Evolutionary conservation across 2,113 vertebrate genomes (phyloP), one percentile per base, ranked within the genome.

Genomic region (Diadophis punctatus): DNA sequence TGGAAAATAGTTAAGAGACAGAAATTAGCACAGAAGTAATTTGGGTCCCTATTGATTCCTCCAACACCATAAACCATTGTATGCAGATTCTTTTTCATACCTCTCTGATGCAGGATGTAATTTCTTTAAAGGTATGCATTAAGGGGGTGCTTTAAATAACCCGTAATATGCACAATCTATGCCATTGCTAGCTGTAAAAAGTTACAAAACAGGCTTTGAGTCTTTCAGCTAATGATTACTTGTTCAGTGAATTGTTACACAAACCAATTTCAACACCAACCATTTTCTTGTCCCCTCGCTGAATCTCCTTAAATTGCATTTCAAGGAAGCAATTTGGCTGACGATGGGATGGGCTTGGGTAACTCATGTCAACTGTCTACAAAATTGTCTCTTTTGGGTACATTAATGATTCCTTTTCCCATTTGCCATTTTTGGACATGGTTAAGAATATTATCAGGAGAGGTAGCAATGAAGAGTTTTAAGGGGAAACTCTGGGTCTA

Each of bases 181-280:
- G 9, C 94, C 74, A 90, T 93, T 94, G 92, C 55, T 94, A 94
- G 92, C 84, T 90, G 94, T 94, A 96, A 95, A 94, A 86, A 95
- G 87, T 94, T 94, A 94, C 89, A 89, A 96, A 95, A 90, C 95
- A 95, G 80, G 91, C 85, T 93, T 95, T 94, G 80, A 96, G 93
- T 94, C 94, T 93, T 89, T 91, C 68, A 94, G 95, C 74, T 95
- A 94, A 85, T 95, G 93, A 96, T 90, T 93, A 60, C 96, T 95
- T 96, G 88, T 95, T 93, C 93, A 96, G 90, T 94, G 74, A 96
- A 90, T 91, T 94, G 94, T 95, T 95, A 91, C 93, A 92, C 90
- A 96, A 96, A 92, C 68, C 90, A 95, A 95, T 95, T 96, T 97
- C 91, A 91, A 92, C 90, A 93, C 95, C 93, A 95, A 53, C 88